These are phyloP conservation scores for Nysson spinosus DNA, from an alignment of 2,888 invertebrate genomes.

Conservation along the genomic window DNA sequence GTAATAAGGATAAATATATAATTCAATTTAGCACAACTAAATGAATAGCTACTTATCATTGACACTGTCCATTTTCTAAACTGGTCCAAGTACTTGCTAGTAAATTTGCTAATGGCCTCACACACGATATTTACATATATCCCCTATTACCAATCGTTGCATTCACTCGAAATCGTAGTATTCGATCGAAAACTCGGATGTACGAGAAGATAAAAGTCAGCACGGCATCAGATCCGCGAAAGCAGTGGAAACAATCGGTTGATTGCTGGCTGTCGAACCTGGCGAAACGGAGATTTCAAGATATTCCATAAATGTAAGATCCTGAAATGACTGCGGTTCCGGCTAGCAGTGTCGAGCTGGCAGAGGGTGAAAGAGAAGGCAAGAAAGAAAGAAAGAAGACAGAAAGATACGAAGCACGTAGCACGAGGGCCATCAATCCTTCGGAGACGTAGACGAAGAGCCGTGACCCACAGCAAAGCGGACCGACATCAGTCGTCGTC, in stretches of 20 bases:
- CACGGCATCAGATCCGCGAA: conserved; percentile 32
- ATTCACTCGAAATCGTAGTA: conserved; percentile 9
- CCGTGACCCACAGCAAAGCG: conserved; percentile 71
- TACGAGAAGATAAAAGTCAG: conserved; percentile 44
- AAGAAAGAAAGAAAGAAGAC: neutral
- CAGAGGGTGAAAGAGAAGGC: neutral
- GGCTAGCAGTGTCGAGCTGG: conserved; percentile 25
- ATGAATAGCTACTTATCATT: too few relatives aligned
- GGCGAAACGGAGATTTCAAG: conserved; percentile 68
- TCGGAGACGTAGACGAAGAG: conserved; percentile 74
- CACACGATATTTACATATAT: conserved; percentile 16
- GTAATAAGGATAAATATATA: too few relatives aligned
- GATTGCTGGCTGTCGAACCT: conserved; percentile 59
- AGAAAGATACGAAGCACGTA: conserved; percentile 44
- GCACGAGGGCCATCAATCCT: conserved; percentile 74
- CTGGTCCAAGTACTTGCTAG: too few relatives aligned
- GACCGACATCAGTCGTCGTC: conserved; percentile 68
- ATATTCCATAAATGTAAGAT: conserved; percentile 75
- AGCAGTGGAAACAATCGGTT: conserved; percentile 62
- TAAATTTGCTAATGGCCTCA: conserved; percentile 30
- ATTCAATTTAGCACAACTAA: too few relatives aligned
- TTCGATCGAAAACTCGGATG: conserved; percentile 38
- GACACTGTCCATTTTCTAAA: too few relatives aligned
- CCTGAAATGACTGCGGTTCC: conserved; percentile 51
- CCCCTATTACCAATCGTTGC: conserved; percentile 30